A percentile compares a stretch with the other conserved stretches of the same genome.
Evolutionary conservation across 2,888 invertebrate genomes (phyloP).

Genomic region (Eristalinus aeneus): DNA sequence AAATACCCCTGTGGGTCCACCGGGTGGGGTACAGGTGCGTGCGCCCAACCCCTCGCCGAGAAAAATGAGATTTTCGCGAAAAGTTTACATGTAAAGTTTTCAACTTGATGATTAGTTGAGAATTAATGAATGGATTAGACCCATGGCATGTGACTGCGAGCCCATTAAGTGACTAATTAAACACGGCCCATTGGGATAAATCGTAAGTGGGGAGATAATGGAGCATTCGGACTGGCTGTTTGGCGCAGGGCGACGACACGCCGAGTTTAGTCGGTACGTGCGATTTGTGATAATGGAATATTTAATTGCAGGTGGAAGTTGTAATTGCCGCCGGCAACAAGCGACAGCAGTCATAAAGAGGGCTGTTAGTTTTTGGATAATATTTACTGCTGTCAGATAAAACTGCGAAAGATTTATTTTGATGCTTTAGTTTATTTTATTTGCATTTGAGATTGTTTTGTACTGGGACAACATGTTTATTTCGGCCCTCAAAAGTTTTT

Average conservation of each 20-base stretch:
- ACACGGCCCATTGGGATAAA: conserved; percentile 54
- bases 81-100: conserved; percentile 58
- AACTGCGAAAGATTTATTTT: conserved; percentile 64
- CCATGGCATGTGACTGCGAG: conserved; percentile 59
- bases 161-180: conserved; percentile 67
- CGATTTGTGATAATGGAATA: conserved; percentile 70
- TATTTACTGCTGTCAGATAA: conserved; percentile 70
- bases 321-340: conserved; percentile 61
- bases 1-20: conserved; percentile 34
- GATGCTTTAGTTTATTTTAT: conserved; percentile 39
- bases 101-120: conserved; percentile 65
- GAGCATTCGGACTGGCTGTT: not conserved
- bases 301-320: conserved; percentile 70
- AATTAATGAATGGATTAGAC: conserved; percentile 68
- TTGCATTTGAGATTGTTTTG: not conserved
- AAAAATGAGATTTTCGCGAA: conserved; percentile 18
- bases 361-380: conserved; percentile 59
- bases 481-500: conserved; percentile 40
- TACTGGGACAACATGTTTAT: not conserved
- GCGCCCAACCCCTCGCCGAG: too few relatives aligned
- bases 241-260: not conserved
- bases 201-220: conserved; percentile 40
- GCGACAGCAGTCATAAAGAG: conserved; percentile 55
- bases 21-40: conserved; percentile 1
- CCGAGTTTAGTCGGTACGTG: conserved; percentile 43